phyloP scores from a whole-genome alignment of 2,888 invertebrate genomes.

The Hipparchia semele region DNA sequence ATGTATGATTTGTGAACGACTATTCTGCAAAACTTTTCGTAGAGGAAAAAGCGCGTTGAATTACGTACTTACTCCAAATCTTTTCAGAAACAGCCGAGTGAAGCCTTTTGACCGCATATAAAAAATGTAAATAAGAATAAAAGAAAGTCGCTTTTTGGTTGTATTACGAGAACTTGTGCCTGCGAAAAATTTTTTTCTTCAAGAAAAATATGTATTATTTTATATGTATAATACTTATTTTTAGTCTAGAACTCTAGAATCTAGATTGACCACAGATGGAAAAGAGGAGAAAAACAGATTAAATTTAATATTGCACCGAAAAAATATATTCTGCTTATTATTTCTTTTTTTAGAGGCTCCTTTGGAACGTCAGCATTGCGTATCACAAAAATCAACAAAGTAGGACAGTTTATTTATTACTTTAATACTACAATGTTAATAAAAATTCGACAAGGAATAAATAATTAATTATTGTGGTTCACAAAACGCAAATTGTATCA shows the following conservation, averaged over 20 bases:
- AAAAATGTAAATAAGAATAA: not conserved
- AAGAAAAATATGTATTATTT: too few species aligned
- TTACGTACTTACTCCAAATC: slow-evolving; percentile 19
- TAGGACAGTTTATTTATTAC: not conserved
- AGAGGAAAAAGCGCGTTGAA: slow-evolving; percentile 9
- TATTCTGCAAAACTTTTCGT: not conserved
- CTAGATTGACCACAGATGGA: too few species aligned
- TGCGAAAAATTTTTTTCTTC: too few species aligned
- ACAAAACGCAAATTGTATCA: slow-evolving; percentile 26
- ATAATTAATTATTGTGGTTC: not conserved
- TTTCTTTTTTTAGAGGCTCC: too few species aligned
- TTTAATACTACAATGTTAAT: not conserved
- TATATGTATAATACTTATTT: too few species aligned
- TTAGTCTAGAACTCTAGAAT: too few species aligned
- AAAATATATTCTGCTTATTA: not conserved
- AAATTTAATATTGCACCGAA: not conserved
- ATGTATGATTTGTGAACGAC: slow-evolving; percentile 1
- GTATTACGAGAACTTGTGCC: not conserved
- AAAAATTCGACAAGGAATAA: not conserved
- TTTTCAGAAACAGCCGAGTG: slow-evolving; percentile 13
- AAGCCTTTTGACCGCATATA: not conserved
- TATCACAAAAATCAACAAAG: not conserved
- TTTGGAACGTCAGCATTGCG: too few species aligned
- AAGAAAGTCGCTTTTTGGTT: not conserved
- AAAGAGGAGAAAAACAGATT: too few species aligned